Conservation (phyloP, 2,888 invertebrate species). For the Kryphioiulus occultus region DNA sequence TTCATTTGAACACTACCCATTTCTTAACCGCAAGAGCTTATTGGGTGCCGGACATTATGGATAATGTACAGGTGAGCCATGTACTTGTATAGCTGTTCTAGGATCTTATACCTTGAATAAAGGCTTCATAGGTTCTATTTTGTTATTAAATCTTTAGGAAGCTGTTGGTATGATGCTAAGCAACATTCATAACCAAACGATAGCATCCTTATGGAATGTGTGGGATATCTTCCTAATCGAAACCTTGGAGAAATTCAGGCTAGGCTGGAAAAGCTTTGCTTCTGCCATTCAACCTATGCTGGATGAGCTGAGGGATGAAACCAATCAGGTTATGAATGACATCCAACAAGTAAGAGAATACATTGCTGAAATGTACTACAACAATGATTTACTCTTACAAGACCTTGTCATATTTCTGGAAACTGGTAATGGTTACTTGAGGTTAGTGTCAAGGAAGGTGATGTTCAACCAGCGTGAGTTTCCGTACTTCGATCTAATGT, state of each 20-base stretch:
- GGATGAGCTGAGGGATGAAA: slow-evolving; percentile 33
- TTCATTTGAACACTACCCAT: slow-evolving; percentile 45
- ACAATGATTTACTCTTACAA: slow-evolving; percentile 47
- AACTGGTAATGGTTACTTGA: neutral
- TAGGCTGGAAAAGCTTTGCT: neutral
- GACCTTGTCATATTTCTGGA: slow-evolving; percentile 41
- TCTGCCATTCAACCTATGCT: slow-evolving; percentile 37
- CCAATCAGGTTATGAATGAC: neutral
- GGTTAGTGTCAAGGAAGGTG: neutral
- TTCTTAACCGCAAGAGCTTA: slow-evolving; percentile 45
- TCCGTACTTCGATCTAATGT: neutral
- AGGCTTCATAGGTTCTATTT: neutral
- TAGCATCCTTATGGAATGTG: slow-evolving; percentile 3
- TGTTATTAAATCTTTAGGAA: neutral
- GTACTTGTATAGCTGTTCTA: neutral
- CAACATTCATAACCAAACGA: neutral
- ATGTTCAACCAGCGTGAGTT: neutral
- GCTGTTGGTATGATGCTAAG: neutral
- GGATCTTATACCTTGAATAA: neutral
- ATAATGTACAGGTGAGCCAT: slow-evolving; percentile 22
- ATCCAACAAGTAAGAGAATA: neutral
- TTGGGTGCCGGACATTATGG: slow-evolving; percentile 45
- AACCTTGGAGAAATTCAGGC: neutral
- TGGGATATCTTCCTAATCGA: slow-evolving; percentile 33
- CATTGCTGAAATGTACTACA: slow-evolving; percentile 43